Evolutionary conservation across 2,797 vertebrate genomes (phyloP).

Genomic region (Chelidonichthys spinosus): DNA sequence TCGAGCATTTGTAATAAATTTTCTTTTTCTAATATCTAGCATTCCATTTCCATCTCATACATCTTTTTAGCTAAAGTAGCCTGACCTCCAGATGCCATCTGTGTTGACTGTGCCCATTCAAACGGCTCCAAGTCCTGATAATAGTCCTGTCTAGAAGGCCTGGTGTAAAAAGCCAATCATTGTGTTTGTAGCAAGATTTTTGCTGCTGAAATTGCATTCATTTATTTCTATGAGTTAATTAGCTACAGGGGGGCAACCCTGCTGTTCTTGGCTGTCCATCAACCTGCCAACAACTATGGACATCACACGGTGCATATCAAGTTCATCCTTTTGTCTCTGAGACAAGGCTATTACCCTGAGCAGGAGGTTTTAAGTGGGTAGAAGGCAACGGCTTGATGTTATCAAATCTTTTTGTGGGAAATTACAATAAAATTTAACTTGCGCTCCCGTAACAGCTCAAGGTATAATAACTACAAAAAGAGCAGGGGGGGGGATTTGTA

Average conservation of each 20-base stretch:
- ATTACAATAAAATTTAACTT: slow-evolving; percentile 43
- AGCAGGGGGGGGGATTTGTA: slow-evolving; percentile 27
- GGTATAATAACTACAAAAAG: slow-evolving; percentile 33
- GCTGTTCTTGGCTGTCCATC: slow-evolving; percentile 89
- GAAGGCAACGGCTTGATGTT: slow-evolving; percentile 63
- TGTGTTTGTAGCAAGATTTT: slow-evolving; percentile 77
- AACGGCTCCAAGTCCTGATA: slow-evolving; percentile 68
- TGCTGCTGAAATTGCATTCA: slow-evolving; percentile 86
- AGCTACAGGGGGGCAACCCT: slow-evolving; percentile 81
- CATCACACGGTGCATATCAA: slow-evolving; percentile 91
- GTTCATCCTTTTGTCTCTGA: slow-evolving; percentile 86
- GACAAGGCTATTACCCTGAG: slow-evolving; percentile 86
- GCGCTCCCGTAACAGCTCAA: slow-evolving; percentile 34
- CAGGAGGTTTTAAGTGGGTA: slow-evolving; percentile 65
- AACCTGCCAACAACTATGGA: slow-evolving; percentile 86
- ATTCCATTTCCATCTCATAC: slow-evolving; percentile 46
- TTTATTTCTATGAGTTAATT: slow-evolving; percentile 91
- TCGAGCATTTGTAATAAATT: slow-evolving; percentile 35
- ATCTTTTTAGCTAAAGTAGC: slow-evolving; percentile 46
- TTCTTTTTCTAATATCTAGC: slow-evolving; percentile 35
- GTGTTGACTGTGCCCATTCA: slow-evolving; percentile 58
- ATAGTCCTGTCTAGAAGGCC: slow-evolving; percentile 61
- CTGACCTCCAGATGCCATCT: slow-evolving; percentile 51
- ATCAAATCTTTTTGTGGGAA: slow-evolving; percentile 62
- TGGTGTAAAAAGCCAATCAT: slow-evolving; percentile 75